phyloP scores from a whole-genome alignment of 2,113 vertebrate genomes.

The Ariopsis seemanni region DNA sequence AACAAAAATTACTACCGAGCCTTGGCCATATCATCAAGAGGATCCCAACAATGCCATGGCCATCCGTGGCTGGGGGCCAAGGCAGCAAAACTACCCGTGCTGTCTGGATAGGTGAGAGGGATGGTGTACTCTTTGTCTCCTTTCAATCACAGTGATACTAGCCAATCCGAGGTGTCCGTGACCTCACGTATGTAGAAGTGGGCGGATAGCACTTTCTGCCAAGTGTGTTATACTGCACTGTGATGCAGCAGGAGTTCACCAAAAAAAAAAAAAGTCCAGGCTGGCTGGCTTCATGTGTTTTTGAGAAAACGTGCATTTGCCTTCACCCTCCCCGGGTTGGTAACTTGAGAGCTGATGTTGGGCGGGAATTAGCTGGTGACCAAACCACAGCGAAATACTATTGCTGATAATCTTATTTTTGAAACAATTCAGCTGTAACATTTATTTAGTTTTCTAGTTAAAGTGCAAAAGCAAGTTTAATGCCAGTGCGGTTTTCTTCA shows the following conservation, averaged over 20 bases:
- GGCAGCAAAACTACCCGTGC: neutral
- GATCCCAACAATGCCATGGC: neutral
- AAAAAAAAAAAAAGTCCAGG: neutral
- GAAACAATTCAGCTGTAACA: neutral
- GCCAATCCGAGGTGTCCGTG: neutral
- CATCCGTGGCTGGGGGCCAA: neutral
- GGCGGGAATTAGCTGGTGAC: no score
- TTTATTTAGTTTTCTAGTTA: neutral
- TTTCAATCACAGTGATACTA: neutral
- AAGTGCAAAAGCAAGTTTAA: neutral
- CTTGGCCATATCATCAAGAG: neutral
- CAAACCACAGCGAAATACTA: no score
- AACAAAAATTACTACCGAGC: no score
- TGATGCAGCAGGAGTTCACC: no score
- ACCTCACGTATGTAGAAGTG: neutral
- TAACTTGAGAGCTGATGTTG: neutral
- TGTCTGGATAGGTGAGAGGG: neutral
- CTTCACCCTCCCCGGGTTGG: neutral
- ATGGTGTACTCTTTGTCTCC: neutral
- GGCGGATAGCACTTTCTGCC: no score
- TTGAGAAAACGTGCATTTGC: no score
- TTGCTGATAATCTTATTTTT: neutral
- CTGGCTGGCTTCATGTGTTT: neutral
- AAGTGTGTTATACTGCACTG: no score
- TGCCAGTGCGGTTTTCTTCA: neutral